Evolutionary conservation across 2,888 invertebrate genomes (phyloP), one percentile per base, ranked within the genome.

Genomic region (Cheiracanthium punctorium): DNA sequence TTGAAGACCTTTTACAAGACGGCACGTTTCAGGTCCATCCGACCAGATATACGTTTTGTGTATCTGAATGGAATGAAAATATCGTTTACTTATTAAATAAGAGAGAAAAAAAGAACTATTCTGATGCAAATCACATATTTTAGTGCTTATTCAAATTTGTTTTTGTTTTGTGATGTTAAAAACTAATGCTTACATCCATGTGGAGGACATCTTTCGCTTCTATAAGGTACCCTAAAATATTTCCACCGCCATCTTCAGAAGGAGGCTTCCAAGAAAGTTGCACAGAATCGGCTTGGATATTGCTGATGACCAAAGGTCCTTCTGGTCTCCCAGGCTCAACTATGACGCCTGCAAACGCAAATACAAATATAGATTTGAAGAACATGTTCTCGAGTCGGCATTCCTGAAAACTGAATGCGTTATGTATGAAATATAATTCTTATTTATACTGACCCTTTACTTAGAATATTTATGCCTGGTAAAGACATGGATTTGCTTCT

Each of bases 241-340:
- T 95, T 76, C 95, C 91, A 43, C 96, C 96, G 88, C 97, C 96
- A 90, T 96, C 95, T 90, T 95, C 95, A 0, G 93, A 91, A 0
- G 97, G 96, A 64, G 96, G 95, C 90, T 95, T 95, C 97, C 97
- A 97, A 91, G 95, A 94, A 87, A 97, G 93, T 20, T 94, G 94
- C 14, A 96, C 94, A 0, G 95, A 94, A 90, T 96, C 95, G 89
- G 94, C 94, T 90, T 94, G 94, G 81, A 96, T 93, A 90, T 95
- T 95, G 88, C 94, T 94, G 89, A 96, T 93, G 72, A 94, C 91
- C 20, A 96, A 92, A 0, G 95, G 95, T 14, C 94, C 94, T 91
- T 94, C 94, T 0, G 96, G 96, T 89, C 94, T 94, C 90, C 94
- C 94, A 5, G 96, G 96, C 91, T 95, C 95, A 90, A 95, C 95